Conservation (phyloP, 1,140 invertebrate species). For the Drosophila bocqueti region DNA sequence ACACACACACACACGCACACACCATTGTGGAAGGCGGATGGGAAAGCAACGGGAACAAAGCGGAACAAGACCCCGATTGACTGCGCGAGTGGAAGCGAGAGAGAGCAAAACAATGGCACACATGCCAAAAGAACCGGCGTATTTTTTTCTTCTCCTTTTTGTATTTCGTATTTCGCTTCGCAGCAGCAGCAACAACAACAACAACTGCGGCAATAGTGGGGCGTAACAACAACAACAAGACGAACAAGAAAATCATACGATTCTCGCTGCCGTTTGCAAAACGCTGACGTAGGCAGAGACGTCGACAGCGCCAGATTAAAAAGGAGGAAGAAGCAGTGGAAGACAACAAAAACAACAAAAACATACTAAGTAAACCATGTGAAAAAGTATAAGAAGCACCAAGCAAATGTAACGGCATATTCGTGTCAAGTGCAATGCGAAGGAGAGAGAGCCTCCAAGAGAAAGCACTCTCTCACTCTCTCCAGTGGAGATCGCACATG, state of each 20-base stretch:
- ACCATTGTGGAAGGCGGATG: conserved; percentile 8
- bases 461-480: conserved; percentile 21
- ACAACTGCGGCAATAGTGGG: conserved; percentile 15
- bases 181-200: conserved; percentile 33
- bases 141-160: conserved; percentile 1
- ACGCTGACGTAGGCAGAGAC: conserved; percentile 49
- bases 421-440: conserved; percentile 47
- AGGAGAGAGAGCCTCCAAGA: conserved; percentile 12
- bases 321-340: conserved; percentile 28
- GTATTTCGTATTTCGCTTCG: conserved; percentile 10
- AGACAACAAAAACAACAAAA: conserved; percentile 25
- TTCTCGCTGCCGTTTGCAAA: conserved; percentile 58
- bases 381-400: conserved; percentile 12
- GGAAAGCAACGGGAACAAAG: conserved; percentile 16
- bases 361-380: conserved; percentile 12
- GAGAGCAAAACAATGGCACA: conserved; percentile 35
- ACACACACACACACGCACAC: background rate
- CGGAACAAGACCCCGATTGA: conserved; percentile 22
- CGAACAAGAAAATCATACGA: conserved; percentile 77
- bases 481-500: conserved; percentile 39
- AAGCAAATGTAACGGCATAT: conserved; percentile 46
- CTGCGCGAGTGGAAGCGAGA: conserved; percentile 24
- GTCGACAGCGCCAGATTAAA: conserved; percentile 53
- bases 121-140: conserved; percentile 55
- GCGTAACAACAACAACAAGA: conserved; percentile 27